Base-by-base conservation (phyloP, 2,113 vertebrate genomes). In the Zosterops japonicus region DNA sequence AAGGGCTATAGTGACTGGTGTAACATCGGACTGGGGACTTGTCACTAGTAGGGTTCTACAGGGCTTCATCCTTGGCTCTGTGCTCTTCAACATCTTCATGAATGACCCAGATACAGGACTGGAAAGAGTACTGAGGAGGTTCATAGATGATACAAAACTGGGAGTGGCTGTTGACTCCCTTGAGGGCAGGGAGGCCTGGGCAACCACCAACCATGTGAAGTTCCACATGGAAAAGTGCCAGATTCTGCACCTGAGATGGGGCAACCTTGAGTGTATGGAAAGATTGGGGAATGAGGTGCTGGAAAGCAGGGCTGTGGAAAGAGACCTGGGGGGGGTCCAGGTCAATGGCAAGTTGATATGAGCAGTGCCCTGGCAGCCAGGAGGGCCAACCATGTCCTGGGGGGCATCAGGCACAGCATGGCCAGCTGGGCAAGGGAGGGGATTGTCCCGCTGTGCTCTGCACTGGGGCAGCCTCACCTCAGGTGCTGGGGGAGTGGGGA, bases 311-410 rank as follows among this genome's bases (percentile, higher is more conserved):
- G 42, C 35, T 2, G 3, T 20, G 42, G 42, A 42, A 57, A 42
- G 42, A 33, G 29, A 29, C 42, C 42, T 50, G 35, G 21, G 11
- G 39, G 39, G 39, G 12, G 15, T 57, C 8, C 53, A 4, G 31
- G 71, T 57, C 44, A 21, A 1, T 35, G 13, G 10, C 17, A 57
- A 59, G 25, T 6, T 50, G 31, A 31, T 5, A 14, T 50, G 31
- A 86, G 53, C 71, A 76, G 44, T 36, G 71, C 31, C 70, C 6
- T 50, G 31, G 49, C 31, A 67, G 52, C 31, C 52, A 31, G 36
- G 29, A 85, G 31, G 25, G 60, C 3, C 52, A 11, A 0, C 4
- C 0, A 0, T 59, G 8, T 57, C 35, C 52, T 76, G 33, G 1
- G 29, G 29, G 5, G 6, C 14, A 59, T 67, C 44, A 50, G 52